Evolutionary conservation across 1,140 invertebrate genomes (phyloP), one percentile per base, ranked within the genome.

Genomic region (Drosophila miranda): DNA sequence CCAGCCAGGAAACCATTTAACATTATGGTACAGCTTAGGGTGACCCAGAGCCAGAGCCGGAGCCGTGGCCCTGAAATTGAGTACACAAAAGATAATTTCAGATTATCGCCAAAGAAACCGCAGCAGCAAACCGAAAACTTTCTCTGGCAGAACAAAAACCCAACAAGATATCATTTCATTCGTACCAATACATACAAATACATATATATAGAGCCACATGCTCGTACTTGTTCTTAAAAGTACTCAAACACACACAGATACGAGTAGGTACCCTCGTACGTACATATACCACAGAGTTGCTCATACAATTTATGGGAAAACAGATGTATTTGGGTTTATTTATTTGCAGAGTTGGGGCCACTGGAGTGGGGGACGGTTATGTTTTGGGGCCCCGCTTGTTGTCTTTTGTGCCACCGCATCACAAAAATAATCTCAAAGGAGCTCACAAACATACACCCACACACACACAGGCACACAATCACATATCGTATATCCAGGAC

Each of bases 311-410:
- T 84, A 84, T 84, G 80, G 59, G 55, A 86, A 86, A 86, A 86
- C 81, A 84, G 80, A 84, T 84, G 80, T 84, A 84, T 78, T 84
- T 69, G 72, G 73, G 73, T 77, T 81, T 86, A 84, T 84, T 86
- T 87, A 86, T 86, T 78, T 77, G 58, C 28, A 46, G 34, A 38
- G 61, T 51, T 14, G 28, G 62, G 16, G 49, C 30, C 14, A 26
- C 56, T 26, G 21, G 7, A 50, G 13, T 21, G 21, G 49, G n/a
- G 14, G 34, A 11, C 30, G 13, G 13, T 41, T 28, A 6, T n/a
- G 13, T 9, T 16, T 11, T 30, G 41, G 43, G 43, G 44, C 42
- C 41, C 46, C 72, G 46, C 23, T 26, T 50, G 56, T 57, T 62
- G 55, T 71, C 77, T 61, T 75, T 78, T 78, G 70, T 63, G 76